These are phyloP conservation scores for Dendronephthya gigantea DNA, from an alignment of 64 coral and sea anemone species.

Conservation along the genomic window DNA sequence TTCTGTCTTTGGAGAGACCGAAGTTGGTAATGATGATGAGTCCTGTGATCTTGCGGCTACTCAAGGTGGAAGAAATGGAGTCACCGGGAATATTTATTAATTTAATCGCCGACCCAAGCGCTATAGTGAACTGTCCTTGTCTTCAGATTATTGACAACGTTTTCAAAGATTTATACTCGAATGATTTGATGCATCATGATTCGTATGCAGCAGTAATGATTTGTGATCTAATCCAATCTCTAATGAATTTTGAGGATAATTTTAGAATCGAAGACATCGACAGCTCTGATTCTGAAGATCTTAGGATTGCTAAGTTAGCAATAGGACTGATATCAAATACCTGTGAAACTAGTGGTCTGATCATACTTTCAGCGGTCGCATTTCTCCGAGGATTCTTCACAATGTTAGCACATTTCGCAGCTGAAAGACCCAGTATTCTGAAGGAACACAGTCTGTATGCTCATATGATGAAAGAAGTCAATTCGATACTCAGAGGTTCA, in stretches of 20 bases:
- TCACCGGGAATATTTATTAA: neutral
- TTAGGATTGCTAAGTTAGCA: neutral
- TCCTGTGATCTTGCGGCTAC: neutral
- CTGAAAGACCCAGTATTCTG: neutral
- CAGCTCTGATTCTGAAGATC: neutral
- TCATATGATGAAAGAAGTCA: neutral
- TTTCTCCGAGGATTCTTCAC: neutral
- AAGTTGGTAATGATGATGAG: neutral
- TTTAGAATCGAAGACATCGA: neutral
- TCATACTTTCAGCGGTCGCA: neutral
- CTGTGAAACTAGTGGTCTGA: neutral
- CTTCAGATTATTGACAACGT: constrained; percentile 7
- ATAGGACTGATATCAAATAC: neutral
- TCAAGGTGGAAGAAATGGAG: neutral
- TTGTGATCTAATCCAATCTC: neutral
- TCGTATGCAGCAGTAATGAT: neutral
- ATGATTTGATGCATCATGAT: constrained; percentile 6
- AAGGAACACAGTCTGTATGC: neutral
- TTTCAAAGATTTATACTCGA: neutral
- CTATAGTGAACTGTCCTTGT: neutral
- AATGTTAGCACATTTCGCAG: neutral
- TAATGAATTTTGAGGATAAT: neutral
- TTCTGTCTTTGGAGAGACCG: neutral
- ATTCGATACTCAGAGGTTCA: neutral
- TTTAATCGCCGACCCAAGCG: neutral